Percentiles rank a stretch among this genome's conserved stretches.
phyloP scores from a whole-genome alignment of 2,797 vertebrate genomes.

The Salmo trutta region DNA sequence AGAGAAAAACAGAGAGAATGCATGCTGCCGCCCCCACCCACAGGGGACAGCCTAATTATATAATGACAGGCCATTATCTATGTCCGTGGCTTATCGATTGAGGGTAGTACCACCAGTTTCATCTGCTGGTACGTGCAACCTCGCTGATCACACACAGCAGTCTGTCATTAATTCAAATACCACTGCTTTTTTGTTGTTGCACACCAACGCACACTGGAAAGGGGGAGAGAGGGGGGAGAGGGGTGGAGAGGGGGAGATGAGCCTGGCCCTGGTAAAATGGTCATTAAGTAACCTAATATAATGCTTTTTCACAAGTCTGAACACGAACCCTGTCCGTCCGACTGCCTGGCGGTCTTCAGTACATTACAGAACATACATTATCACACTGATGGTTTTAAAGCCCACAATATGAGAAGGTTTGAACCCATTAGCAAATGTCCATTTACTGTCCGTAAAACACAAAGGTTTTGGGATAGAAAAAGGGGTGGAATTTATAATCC shows the following conservation, averaged over 20 bases:
- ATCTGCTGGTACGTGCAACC: not conserved
- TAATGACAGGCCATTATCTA: slow-evolving; percentile 19
- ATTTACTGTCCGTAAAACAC: not conserved
- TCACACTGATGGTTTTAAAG: not conserved
- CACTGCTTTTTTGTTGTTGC: not conserved
- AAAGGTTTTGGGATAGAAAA: not conserved
- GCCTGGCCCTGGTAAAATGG: not conserved
- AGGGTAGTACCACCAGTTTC: not conserved
- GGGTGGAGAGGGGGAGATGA: not conserved
- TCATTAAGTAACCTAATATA: not conserved
- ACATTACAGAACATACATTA: not conserved
- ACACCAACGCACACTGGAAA: not conserved
- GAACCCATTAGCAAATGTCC: not conserved
- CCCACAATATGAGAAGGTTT: not conserved
- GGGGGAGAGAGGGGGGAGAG: not conserved
- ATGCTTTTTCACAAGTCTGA: not conserved
- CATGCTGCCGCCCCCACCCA: not conserved
- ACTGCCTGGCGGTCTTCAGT: not conserved
- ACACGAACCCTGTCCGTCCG: not conserved
- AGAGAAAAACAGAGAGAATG: too few species aligned
- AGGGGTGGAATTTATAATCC: not conserved
- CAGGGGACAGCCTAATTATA: slow-evolving; percentile 20
- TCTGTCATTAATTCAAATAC: not conserved
- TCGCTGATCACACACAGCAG: slow-evolving; percentile 19
- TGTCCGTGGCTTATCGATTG: slow-evolving; percentile 8